phyloP scores from a whole-genome alignment of 2,888 invertebrate genomes.

The Dryococelus australis region DNA sequence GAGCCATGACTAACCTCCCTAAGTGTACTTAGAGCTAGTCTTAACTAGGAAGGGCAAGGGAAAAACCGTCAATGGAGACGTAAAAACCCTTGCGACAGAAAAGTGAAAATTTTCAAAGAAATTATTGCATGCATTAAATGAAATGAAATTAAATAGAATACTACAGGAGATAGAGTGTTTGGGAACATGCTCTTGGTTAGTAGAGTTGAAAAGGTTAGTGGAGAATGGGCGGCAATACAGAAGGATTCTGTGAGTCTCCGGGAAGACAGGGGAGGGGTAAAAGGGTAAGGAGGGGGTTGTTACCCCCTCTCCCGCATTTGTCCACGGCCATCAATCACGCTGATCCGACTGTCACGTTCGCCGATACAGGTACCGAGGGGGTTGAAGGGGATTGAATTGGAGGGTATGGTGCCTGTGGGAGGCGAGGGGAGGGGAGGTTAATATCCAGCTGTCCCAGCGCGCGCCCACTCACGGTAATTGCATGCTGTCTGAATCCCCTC shows the following conservation, averaged over 20 bases:
- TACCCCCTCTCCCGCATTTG: not conserved
- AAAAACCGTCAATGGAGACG: no score
- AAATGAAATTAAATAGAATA: no score
- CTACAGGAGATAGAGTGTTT: no score
- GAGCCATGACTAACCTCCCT: no score
- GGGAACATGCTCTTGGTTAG: no score
- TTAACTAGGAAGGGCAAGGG: no score
- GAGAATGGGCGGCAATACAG: no score
- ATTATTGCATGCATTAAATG: no score
- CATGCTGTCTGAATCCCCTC: not conserved
- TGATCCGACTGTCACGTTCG: conserved; percentile 7
- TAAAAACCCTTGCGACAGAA: no score
- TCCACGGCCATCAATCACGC: not conserved
- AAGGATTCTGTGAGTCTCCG: not conserved
- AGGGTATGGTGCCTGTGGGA: not conserved
- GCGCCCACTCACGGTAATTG: conserved; percentile 9
- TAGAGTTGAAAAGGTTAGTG: no score
- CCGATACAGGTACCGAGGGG: not conserved
- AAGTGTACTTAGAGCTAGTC: no score
- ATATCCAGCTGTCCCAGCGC: not conserved
- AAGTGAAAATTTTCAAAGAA: no score
- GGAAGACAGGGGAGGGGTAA: not conserved
- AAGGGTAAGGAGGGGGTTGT: not conserved
- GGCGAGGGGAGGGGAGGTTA: not conserved
- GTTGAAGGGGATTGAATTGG: not conserved